These are phyloP conservation scores for Lepilemur septentrionalis DNA, from an alignment of 2,797 vertebrate genomes.

Conservation along the genomic window DNA sequence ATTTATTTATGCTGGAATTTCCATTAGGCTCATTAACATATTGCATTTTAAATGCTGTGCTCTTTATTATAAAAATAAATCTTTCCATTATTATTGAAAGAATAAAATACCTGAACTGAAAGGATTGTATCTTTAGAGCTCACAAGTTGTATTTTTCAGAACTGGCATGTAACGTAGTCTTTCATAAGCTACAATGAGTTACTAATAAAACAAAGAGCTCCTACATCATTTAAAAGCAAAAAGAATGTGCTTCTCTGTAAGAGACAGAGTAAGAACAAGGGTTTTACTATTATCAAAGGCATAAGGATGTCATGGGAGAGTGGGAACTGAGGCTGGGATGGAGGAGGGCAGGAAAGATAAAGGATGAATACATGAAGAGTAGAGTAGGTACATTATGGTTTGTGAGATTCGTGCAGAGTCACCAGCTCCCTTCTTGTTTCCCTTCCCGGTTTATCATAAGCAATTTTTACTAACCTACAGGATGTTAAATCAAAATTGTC, in stretches of 20 bases:
- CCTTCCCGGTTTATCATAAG: neutral
- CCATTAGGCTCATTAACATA: constrained; percentile 36
- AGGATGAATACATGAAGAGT: neutral
- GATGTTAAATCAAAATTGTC: neutral
- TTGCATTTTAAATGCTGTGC: neutral
- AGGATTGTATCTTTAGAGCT: constrained; percentile 15
- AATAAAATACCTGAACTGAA: constrained; percentile 49
- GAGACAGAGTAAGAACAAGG: constrained; percentile 6
- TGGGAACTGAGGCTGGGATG: neutral
- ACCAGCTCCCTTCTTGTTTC: neutral
- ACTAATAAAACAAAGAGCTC: constrained; percentile 48
- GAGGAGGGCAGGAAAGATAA: neutral
- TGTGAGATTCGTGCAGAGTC: neutral
- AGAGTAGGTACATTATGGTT: neutral
- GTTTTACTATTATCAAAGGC: constrained; percentile 50
- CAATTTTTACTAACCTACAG: neutral
- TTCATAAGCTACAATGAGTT: constrained; percentile 57
- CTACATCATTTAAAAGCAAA: constrained; percentile 61
- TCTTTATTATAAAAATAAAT: neutral
- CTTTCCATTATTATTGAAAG: neutral
- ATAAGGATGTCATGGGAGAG: neutral
- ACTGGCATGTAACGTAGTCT: constrained; percentile 35
- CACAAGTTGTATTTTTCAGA: constrained; percentile 46
- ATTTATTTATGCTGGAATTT: constrained; percentile 51
- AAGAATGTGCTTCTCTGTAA: constrained; percentile 57